Percentiles rank a stretch among this genome's conserved stretches.
phyloP scores from a whole-genome alignment of 2,113 vertebrate species.

The Barbus barbus region DNA sequence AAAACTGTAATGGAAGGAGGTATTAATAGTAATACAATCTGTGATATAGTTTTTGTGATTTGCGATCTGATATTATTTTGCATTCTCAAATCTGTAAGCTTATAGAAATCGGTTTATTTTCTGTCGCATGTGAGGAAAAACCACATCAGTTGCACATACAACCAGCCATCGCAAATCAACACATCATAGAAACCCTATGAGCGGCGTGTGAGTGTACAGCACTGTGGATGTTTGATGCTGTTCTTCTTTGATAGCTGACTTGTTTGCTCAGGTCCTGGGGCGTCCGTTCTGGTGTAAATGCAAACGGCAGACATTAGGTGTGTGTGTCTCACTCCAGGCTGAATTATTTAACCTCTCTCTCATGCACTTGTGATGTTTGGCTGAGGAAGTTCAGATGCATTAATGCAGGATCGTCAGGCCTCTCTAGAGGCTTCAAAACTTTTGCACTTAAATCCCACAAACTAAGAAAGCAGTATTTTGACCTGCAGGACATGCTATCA shows the following conservation, averaged over 20 bases:
- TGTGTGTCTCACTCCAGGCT: conserved; percentile 20
- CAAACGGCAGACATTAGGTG: background rate
- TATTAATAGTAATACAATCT: too few species aligned
- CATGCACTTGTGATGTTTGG: conserved; percentile 27
- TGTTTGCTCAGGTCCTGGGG: background rate
- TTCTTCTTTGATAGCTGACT: conserved; percentile 12
- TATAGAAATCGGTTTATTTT: conserved; percentile 1
- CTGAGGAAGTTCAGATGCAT: conserved; percentile 17
- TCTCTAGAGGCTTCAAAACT: background rate
- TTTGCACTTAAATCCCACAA: background rate
- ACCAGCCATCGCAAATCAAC: background rate
- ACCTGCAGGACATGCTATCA: background rate
- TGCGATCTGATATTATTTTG: conserved; percentile 16
- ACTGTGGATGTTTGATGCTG: background rate
- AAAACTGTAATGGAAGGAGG: too few species aligned
- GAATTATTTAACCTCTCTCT: conserved; percentile 35
- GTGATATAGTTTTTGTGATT: conserved; percentile 2
- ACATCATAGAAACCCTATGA: background rate
- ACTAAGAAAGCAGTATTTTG: background rate
- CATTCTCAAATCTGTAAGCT: conserved; percentile 28
- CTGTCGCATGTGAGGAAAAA: background rate
- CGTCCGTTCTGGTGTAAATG: conserved; percentile 18
- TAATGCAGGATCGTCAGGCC: background rate
- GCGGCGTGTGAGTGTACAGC: background rate
- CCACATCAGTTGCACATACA: background rate